A percentile compares a stretch with the other conserved stretches of the same genome.
phyloP scores from a whole-genome alignment of 2,888 invertebrate species.

The Morpho achilles region DNA sequence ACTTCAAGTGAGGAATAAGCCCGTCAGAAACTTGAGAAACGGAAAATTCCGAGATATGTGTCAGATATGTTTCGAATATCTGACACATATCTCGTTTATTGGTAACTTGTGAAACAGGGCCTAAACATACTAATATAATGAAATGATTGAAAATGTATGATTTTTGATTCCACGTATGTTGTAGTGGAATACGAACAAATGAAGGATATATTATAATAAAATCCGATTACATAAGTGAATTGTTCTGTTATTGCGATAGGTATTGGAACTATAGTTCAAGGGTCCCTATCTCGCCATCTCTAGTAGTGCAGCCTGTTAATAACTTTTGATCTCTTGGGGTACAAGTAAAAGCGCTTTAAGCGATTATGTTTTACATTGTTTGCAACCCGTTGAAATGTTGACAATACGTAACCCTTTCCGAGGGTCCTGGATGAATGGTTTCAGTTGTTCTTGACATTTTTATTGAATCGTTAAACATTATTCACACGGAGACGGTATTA shows the following conservation, averaged over 20 bases:
- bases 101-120: no score
- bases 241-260: slow-evolving; percentile 34
- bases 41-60: no score
- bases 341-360: slow-evolving; percentile 29
- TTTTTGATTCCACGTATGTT: background rate
- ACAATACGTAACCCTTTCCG: slow-evolving; percentile 26
- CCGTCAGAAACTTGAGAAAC: no score
- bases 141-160: no score
- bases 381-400: slow-evolving; percentile 26
- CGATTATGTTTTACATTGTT: slow-evolving; percentile 22
- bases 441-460: slow-evolving; percentile 12
- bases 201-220: background rate
- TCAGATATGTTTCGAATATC: no score
- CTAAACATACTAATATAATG: no score
- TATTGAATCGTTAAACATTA: slow-evolving; percentile 6
- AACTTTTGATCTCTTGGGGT: slow-evolving; percentile 39
- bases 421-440: slow-evolving; percentile 16
- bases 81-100: no score
- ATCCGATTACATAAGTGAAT: background rate
- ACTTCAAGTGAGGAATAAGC: no score
- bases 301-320: slow-evolving; percentile 58
- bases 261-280: slow-evolving; percentile 40
- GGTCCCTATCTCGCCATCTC: slow-evolving; percentile 59
- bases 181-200: background rate
- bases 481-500: background rate